Conservation (phyloP, 2,113 vertebrate species). For the Chamaea fasciata region DNA sequence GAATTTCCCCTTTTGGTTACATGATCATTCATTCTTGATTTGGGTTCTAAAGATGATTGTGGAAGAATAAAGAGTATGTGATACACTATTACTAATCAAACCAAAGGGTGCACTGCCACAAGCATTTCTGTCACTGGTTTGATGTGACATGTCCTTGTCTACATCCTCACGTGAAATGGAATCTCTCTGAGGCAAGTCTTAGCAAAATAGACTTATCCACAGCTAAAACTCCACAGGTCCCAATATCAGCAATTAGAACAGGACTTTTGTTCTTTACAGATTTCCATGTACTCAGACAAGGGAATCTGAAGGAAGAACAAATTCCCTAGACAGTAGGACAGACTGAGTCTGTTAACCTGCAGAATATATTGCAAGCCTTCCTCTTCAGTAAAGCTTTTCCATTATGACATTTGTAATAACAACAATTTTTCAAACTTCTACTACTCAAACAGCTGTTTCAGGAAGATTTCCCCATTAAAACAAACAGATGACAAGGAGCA, state of each 20-base stretch:
- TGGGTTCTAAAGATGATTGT: neutral
- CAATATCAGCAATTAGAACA: neutral
- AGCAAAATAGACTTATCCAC: neutral
- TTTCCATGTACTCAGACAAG: neutral
- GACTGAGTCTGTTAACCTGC: neutral
- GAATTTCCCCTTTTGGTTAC: neutral
- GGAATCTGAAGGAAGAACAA: neutral
- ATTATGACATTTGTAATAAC: neutral
- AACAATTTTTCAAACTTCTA: neutral
- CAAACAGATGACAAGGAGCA: neutral
- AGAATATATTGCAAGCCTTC: neutral
- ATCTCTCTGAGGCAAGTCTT: neutral
- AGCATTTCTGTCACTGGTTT: neutral
- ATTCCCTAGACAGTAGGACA: neutral
- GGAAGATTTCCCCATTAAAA: neutral
- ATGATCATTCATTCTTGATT: neutral
- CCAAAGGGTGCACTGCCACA: neutral
- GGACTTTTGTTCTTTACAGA: neutral
- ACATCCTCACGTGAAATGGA: neutral
- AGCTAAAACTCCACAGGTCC: neutral
- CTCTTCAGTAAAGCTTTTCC: neutral
- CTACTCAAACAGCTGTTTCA: neutral
- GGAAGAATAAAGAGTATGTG: neutral
- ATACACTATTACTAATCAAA: neutral
- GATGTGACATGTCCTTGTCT: neutral